Percentiles rank a stretch among this genome's conserved stretches.
phyloP scores from a whole-genome alignment of 30 jellyfish, hydroid and myxozoan species.

The Aurelia coerulea region DNA sequence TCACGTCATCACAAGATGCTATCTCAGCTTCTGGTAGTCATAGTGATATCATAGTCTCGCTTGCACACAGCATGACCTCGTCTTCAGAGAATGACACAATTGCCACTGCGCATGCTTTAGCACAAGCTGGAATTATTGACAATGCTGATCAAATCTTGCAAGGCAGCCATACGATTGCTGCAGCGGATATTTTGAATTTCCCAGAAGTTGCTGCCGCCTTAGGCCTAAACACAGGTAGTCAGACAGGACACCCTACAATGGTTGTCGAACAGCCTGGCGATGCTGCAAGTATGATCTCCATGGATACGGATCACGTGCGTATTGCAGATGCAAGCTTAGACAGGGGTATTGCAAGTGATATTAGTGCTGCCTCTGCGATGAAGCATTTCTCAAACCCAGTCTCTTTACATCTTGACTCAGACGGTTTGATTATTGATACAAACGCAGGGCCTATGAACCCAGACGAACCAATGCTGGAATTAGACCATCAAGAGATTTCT shows the following conservation, averaged over 20 bases:
- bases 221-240: conserved; percentile 87
- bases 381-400: conserved; percentile 33
- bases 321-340: conserved; percentile 27
- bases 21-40: conserved; percentile 17
- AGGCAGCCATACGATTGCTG: conserved; percentile 91
- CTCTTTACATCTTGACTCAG: conserved; percentile 42
- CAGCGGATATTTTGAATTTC: conserved; percentile 95
- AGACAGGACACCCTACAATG: conserved; percentile 80
- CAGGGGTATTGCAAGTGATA: conserved; percentile 3
- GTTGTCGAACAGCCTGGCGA: conserved; percentile 71
- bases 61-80: conserved; percentile 70
- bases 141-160: conserved; percentile 72
- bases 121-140: conserved; percentile 93
- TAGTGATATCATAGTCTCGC: conserved; percentile 78
- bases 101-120: conserved; percentile 89
- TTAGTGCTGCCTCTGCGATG: conserved; percentile 30
- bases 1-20: conserved; percentile 63
- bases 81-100: conserved; percentile 68
- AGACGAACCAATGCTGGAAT: conserved; percentile 12
- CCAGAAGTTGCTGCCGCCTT: conserved; percentile 99
- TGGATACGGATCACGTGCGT: conserved; percentile 58
- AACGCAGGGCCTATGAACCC: conserved; percentile 23
- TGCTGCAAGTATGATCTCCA: conserved; percentile 24
- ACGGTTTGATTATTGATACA: conserved; percentile 52
- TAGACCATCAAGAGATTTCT: conserved; percentile 1